Evolutionary conservation across 2,797 vertebrate species (phyloP), one percentile per base, ranked within the genome.

Genomic region (Enteromius treurensis): DNA sequence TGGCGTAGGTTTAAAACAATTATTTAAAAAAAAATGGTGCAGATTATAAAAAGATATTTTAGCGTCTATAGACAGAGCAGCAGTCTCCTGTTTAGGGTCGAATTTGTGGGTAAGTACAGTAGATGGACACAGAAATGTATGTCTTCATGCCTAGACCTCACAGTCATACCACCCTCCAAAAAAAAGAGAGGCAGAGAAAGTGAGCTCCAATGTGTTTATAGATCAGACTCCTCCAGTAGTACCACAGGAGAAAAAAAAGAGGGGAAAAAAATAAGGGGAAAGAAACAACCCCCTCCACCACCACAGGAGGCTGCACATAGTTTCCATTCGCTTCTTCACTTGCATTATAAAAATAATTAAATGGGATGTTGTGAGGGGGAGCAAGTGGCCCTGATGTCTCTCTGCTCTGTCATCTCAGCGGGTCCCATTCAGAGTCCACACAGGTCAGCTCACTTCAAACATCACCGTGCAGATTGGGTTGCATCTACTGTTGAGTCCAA

Each of bases 281-380:
- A 85, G 87, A 85, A 78, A 82, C 68, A 45, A 80, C 67, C 11
- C 64, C 88, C 84, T 84, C 86, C 90, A 89, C 82, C 69, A 87
- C 90, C 88, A 89, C 85, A 87, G 88, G 82, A 88, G 89, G 83
- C 89, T 81, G 90, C 2, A 75, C 92, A 94, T 93, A 93, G 90
- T 94, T 95, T 95, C 93, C 93, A 93, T 90, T 94, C 88, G 88
- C 90, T 93, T 78, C 86, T 91, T 91, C 91, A 91, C 90, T 91
- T 86, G 68, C 87, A 89, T 92, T 93, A 91, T 67, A 93, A 91
- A 92, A 93, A 94, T 90, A 93, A 95, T 93, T 91, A 92, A 92
- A 93, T 88, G 83, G 90, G 80, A 86, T 93, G 92, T 92, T 93
- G 90, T 90, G 88, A 85, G 87, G 88, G 87, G 88, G 82, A 64